Evolutionary conservation across 2,113 vertebrate species (phyloP), one percentile per base, ranked within the genome.

Genomic region (Herpailurus yagouaroundi): DNA sequence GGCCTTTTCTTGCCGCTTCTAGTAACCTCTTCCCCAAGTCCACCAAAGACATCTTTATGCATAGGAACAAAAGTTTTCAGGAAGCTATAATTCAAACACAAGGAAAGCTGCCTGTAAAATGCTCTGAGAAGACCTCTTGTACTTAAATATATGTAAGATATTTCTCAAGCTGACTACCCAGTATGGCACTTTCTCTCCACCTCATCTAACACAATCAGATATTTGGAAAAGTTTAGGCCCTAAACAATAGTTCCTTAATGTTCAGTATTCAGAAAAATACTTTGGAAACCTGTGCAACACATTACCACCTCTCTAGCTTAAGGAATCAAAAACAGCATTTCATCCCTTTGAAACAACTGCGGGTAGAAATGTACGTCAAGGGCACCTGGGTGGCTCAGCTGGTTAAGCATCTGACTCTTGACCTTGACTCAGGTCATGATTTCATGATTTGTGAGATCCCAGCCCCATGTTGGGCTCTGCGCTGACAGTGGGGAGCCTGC

Each of bases 11-110:
- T 52, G 99, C 99, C 0, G 99, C 99, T 95, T 99, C 99, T 74
- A 99, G 98, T 97, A 99, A 97, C 94, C 99, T 99, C 99, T 99
- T 99, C 96, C 99, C 99, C 68, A 99, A 98, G 97, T 99, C 99
- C 98, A 99, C 99, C 97, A 99, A 96, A 38, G 99, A 99, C 99
- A 99, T 99, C 99, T 99, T 98, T 52, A 81, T 4, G 45, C 98
- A 98, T 96, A 98, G 97, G 97, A 98, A 84, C 73, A 18, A 23
- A 94, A 4, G 14, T 84, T 71, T 66, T 83, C 93, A 12, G 63
- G 92, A 84, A 96, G 77, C 98, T 98, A 82, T 31, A 95, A 96
- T 73, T 83, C 48, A 95, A 93, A 87, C 55, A 74, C n/a, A 91
- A 87, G 50, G 45, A 60, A 71, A 71, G 15, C 1, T 23, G 64